phyloP scores from a whole-genome alignment of 1,140 invertebrate genomes.

The Pseudomyrmex cubaensis region DNA sequence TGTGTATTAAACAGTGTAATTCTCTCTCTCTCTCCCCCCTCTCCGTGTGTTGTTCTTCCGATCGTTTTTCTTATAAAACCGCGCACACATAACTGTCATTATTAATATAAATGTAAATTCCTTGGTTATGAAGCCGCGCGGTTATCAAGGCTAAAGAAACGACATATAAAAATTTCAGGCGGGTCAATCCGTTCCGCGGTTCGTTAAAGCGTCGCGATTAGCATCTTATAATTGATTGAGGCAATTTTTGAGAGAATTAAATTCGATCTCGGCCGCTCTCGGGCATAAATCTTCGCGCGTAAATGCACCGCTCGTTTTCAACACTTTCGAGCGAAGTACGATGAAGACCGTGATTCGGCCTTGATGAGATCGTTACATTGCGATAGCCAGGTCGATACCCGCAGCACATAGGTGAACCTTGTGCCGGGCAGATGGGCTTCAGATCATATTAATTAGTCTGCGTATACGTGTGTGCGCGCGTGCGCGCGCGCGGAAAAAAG shows the following conservation, averaged over 20 bases:
- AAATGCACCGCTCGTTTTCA: constrained; percentile 52
- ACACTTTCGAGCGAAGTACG: constrained; percentile 44
- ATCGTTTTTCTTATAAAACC: constrained; percentile 40
- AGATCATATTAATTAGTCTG: constrained; percentile 57
- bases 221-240: constrained; percentile 61
- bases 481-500: constrained; percentile 40
- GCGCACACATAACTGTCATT: constrained; percentile 42
- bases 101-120: constrained; percentile 58
- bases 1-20: constrained; percentile 3
- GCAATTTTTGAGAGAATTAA: constrained; percentile 58
- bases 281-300: constrained; percentile 50
- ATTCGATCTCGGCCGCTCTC: constrained; percentile 40
- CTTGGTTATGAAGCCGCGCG: constrained; percentile 10
- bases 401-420: constrained; percentile 50
- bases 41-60: not conserved
- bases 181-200: constrained; percentile 42
- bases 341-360: constrained; percentile 54
- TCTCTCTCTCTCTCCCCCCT: too few species aligned
- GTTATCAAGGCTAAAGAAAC: constrained; percentile 42
- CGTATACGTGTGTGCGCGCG: constrained; percentile 2
- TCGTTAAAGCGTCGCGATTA: constrained; percentile 46
- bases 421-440: constrained; percentile 45
- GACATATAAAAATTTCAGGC: constrained; percentile 27
- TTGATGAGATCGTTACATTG: constrained; percentile 57
- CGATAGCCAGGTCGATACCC: constrained; percentile 44